Conservation (phyloP, 2,113 vertebrate genomes). For the Eubucco bourcierii region DNA sequence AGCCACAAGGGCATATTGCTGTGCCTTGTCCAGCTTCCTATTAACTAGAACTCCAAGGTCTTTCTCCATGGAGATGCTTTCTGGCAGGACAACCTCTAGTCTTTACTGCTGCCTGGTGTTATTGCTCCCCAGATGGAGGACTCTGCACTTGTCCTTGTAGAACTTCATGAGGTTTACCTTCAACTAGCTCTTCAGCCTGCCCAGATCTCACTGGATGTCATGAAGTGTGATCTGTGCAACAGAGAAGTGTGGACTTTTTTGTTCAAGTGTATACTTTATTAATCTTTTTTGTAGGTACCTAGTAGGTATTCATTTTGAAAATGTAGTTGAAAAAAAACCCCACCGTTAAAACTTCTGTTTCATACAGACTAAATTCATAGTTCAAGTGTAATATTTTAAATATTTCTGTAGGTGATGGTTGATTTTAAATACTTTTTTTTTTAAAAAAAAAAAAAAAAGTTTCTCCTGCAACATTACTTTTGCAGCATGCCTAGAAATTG, state of each 20-base stretch:
- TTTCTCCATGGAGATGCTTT: too few relatives aligned
- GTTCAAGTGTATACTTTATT: not conserved
- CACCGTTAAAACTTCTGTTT: not conserved
- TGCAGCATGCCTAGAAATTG: not conserved
- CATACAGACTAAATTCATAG: not conserved
- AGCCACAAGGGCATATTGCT: too few relatives aligned
- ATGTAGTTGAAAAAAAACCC: not conserved
- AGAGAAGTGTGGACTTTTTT: not conserved
- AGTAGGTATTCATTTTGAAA: not conserved
- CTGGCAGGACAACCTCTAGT: too few relatives aligned
- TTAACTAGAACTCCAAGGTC: too few relatives aligned
- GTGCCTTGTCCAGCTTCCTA: too few relatives aligned
- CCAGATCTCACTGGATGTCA: too few relatives aligned
- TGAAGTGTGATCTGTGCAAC: not conserved
- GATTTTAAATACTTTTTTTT: not conserved
- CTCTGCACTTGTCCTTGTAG: too few relatives aligned
- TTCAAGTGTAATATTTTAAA: not conserved
- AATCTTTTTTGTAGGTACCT: not conserved
- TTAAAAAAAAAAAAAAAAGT: rapidly evolving
- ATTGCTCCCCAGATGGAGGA: too few relatives aligned
- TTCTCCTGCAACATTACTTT: not conserved
- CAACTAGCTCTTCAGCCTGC: too few relatives aligned
- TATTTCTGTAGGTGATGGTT: not conserved
- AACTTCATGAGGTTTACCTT: too few relatives aligned
- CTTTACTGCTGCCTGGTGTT: too few relatives aligned